Evolutionary conservation across 2,888 invertebrate species (phyloP), one percentile per base, ranked within the genome.

Genomic region (Globia sparganii): DNA sequence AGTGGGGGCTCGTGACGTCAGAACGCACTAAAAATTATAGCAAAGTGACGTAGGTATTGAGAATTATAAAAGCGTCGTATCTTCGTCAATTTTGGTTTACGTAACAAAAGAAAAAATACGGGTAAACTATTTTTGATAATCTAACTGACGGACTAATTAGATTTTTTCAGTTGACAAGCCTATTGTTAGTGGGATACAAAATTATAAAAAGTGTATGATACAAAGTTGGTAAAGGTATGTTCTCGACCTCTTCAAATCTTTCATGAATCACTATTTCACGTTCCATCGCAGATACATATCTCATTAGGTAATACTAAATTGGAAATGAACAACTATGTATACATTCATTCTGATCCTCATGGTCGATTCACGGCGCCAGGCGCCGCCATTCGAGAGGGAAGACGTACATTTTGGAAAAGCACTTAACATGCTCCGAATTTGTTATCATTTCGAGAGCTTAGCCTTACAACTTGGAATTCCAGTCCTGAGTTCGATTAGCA

Each of bases 391-490:
- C 25, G 2, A 64, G 28, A 75, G 53, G 8, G 25, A 11, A 72
- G n/a, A 78, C 58, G 59, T 53, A 53, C n/a, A 58, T 78, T 61
- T 68, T n/a, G n/a, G 9, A 53, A 18, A 68, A 61, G 28, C 70
- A 61, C 49, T 61, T 53, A 69, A 43, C 78, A 25, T 40, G 4
- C 21, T 67, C 49, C 8, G 13, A 34, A 53, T 61, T 53, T 6
- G n/a, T 69, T 78, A 61, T 68, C 79, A 43, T 70, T 79, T 69
- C 40, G 28, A 77, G 34, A 43, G 53, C 37, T 28, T 18, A 28
- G n/a, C 15, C 18, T 46, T 74, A 74, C 37, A 53, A 69, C 43
- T 28, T 13, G 4, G 46, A 61, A 43, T 49, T 4, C n/a, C 46
- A 46, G 18, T 46, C 4, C 18, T 46, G 5, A 5, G 18, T 46